Percentiles rank a stretch among this genome's conserved stretches.
phyloP scores from a whole-genome alignment of 2,113 vertebrate species.

The Galbula dea region DNA sequence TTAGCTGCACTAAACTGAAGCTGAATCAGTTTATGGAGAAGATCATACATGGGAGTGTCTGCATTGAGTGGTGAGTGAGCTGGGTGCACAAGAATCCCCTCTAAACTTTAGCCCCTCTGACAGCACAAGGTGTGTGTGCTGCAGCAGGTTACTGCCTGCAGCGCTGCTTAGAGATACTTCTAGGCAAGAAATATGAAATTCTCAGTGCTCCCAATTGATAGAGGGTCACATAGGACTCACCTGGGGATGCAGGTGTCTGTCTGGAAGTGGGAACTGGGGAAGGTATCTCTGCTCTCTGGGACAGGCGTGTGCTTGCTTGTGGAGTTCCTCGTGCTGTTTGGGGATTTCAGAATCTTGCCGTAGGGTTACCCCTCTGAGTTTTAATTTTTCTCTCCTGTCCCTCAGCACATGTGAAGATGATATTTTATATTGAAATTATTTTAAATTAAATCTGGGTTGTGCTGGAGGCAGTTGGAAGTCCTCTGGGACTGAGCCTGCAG shows the following conservation, averaged over 20 bases:
- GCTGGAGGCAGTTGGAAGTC: conserved; percentile 43
- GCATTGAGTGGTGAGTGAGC: neutral
- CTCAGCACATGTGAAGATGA: conserved; percentile 30
- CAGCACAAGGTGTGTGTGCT: neutral
- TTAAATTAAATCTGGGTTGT: conserved; percentile 66
- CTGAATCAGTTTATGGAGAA: neutral
- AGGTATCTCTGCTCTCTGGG: neutral
- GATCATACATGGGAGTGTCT: neutral
- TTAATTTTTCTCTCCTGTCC: conserved; percentile 67
- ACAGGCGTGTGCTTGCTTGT: neutral
- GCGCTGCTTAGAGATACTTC: neutral
- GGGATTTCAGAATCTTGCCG: conserved; percentile 50
- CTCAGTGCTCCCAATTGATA: neutral
- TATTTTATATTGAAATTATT: conserved; percentile 65
- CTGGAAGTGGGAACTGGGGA: neutral
- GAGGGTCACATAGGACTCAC: neutral
- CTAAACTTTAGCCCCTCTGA: neutral
- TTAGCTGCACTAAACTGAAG: conserved; percentile 19
- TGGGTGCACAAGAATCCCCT: neutral
- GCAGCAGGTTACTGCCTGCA: neutral
- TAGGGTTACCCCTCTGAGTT: conserved; percentile 57
- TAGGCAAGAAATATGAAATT: neutral
- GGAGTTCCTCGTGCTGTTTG: conserved; percentile 14
- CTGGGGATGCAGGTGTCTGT: neutral
- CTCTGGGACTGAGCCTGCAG: conserved; percentile 33